Evolutionary conservation across 1,140 invertebrate genomes (phyloP), one percentile per base, ranked within the genome.

Genomic region (Neodiprion pinetum): DNA sequence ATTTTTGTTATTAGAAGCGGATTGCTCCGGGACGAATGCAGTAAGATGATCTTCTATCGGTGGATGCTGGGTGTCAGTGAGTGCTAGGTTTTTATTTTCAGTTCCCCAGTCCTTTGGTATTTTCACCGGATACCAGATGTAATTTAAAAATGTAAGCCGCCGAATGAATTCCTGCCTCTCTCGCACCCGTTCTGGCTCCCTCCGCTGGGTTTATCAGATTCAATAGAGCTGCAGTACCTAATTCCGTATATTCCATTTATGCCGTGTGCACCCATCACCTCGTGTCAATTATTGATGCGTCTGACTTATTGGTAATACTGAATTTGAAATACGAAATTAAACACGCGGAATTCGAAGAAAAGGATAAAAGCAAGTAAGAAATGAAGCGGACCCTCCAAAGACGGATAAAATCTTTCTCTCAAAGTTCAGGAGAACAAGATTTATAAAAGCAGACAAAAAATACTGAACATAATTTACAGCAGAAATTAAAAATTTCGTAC

Each of bases 81-180:
- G 53, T 61, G n/a, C 53, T 0, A 17, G 11, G 3, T 17, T 61
- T 9, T 61, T 61, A 12, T 69, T 69, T 69, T 69, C 68, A 69
- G 11, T 69, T 61, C 53, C 53, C n/a, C 28, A 40, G 28, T 40
- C 5, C 0, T 2, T 40, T 40, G 28, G 28, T 40, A 1, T 40
- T 40, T 40, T 40, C 28, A 40, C 28, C 28, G 5, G n/a, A 61
- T 61, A 72, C 47, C 49, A 48, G 61, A 79, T 82, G 79, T 79
- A 75, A 82, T 82, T 76, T 79, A 82, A 77, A 82, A 83, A 79
- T 82, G 80, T 81, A 80, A 81, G 78, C 68, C 79, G 75, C 76
- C 68, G 23, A 21, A 50, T 48, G 75, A 75, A 79, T 78, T 77
- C 73, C 79, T 77, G 75, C 73, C 72, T 77, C 53, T 61, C 53